A percentile compares a stretch with the other conserved stretches of the same genome.
phyloP scores from a whole-genome alignment of 2,888 invertebrate species.

The Sminthurinus aureus region DNA sequence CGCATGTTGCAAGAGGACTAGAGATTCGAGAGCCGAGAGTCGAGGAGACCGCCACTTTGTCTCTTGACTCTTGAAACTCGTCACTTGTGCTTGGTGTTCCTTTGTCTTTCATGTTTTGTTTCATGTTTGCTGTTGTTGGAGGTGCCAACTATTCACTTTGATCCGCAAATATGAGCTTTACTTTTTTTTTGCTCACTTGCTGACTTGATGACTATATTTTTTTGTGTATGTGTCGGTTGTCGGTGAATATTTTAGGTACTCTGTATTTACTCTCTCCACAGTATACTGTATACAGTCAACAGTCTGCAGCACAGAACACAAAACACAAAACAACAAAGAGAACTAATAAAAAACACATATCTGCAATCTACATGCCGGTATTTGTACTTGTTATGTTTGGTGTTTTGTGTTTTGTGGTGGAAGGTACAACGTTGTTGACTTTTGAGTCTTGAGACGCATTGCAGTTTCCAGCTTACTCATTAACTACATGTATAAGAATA shows the following conservation, averaged over 20 bases:
- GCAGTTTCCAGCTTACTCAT: constrained; percentile 12
- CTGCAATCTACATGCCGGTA: too few species aligned
- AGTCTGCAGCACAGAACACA: background rate
- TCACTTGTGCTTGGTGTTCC: background rate
- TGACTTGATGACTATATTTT: too few species aligned
- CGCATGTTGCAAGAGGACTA: background rate
- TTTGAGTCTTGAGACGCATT: constrained; percentile 11
- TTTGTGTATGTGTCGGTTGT: too few species aligned
- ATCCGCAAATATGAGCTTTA: too few species aligned
- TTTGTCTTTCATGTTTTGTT: background rate
- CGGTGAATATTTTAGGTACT: background rate
- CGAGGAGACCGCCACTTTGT: constrained; percentile 22
- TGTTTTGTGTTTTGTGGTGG: too few species aligned
- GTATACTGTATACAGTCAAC: too few species aligned
- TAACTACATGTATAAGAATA: background rate
- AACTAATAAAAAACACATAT: too few species aligned
- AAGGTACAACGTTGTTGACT: background rate
- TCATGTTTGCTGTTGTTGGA: too few species aligned
- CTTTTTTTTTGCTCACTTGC: too few species aligned
- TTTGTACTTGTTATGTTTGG: too few species aligned
- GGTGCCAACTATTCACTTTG: background rate
- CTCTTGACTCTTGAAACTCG: constrained; percentile 6
- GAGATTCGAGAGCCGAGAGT: too few species aligned
- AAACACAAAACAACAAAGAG: background rate
- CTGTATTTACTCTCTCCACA: background rate